Base-by-base conservation (phyloP, 2,888 invertebrate genomes). In the Tiliacea citrago region DNA sequence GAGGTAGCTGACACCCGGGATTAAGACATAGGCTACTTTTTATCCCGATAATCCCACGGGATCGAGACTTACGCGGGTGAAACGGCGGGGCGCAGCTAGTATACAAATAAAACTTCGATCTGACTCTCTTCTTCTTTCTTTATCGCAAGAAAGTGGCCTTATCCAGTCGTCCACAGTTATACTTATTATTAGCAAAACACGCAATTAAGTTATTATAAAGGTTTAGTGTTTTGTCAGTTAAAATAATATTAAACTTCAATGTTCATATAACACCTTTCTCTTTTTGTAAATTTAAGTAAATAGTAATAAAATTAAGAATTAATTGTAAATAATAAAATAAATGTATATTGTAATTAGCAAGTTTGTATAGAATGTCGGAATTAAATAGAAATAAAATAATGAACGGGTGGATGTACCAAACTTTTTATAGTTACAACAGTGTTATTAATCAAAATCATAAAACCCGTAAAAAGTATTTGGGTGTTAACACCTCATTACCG, bases 251-350 rank as follows among this genome's bases (percentile, higher is more conserved):
- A 65, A 16, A 16, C 29, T 55, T 55, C 6, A 66, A 57, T 49
- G 42, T 47, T 51, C 16, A 35, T 73, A 79, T 79, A 61, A 73
- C 51, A 79, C 79, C 60, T 6, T 72, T 16, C 49, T 53, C 53
- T 42, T 79, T 35, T 78, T 35, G 16, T 45, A 42, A 69, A 47
- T 47, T 29, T 29, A 47, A 76, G 21, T 49, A 35, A 53, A 73
- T 55, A 55, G 3, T 21, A 0, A 45, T n/a, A n/a, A n/a, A n/a
- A n/a, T 35, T 53, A 65, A 10, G 6, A 58, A 45, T 16, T 47
- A 35, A 42, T n/a, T 49, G n/a, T 29, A 39, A 21, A 45, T 24
- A 18, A 35, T 68, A 18, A 21, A n/a, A 47, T 18, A 53, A 49
- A 21, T 53, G 2, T 29, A 35, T 39, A 62, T 16, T 51, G 13